Conservation (phyloP, 1,140 invertebrate genomes). For the Leucophenga varia region DNA sequence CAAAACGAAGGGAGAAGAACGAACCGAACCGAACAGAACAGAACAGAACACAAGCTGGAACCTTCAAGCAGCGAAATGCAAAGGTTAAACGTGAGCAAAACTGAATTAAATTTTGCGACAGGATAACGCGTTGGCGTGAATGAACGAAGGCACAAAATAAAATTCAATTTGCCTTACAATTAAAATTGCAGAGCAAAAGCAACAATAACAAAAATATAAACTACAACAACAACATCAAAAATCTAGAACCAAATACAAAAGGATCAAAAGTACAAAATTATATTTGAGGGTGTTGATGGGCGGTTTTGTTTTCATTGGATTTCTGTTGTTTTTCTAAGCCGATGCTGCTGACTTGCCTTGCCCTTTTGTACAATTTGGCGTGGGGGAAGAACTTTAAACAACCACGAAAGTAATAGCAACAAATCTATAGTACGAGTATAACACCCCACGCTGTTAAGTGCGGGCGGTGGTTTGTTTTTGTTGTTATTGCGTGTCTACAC, state of each 20-base stretch:
- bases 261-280: slow-evolving; percentile 16
- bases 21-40: no score
- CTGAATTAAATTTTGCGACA: background rate
- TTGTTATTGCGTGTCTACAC: no score
- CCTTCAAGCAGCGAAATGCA: no score
- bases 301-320: slow-evolving; percentile 56
- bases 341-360: slow-evolving; percentile 20
- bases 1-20: no score
- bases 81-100: no score
- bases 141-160: background rate
- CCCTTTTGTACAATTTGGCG: no score
- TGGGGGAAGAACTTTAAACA: no score
- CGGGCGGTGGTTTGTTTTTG: slow-evolving; percentile 1
- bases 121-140: background rate
- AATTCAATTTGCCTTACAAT: slow-evolving; percentile 27
- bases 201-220: slow-evolving; percentile 30
- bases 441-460: slow-evolving; percentile 27
- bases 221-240: slow-evolving; percentile 25
- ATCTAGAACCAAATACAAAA: slow-evolving; percentile 7
- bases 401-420: slow-evolving; percentile 23
- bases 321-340: slow-evolving; percentile 50
- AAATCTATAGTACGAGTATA: background rate
- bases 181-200: slow-evolving; percentile 32
- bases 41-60: no score
- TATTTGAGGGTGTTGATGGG: slow-evolving; percentile 52